Evolutionary conservation across 1,140 invertebrate genomes (phyloP).

Genomic region (Solenopsis invicta): DNA sequence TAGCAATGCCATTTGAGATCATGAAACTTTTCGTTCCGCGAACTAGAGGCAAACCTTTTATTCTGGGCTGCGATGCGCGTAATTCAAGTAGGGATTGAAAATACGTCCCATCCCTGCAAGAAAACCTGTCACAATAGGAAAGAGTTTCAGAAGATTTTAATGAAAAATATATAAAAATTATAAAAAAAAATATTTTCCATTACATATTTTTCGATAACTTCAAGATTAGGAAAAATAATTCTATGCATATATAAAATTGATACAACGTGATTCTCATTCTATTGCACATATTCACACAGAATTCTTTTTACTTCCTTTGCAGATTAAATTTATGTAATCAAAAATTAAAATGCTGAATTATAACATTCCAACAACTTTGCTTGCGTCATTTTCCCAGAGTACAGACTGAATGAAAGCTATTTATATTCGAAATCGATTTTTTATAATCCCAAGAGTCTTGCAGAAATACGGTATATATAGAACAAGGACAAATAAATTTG

Average conservation of each 20-base stretch:
- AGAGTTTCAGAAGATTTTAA: conserved; percentile 1
- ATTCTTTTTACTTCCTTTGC: background rate
- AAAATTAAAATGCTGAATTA: background rate
- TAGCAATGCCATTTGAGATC: conserved; percentile 3
- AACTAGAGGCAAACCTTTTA: background rate
- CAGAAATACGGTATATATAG: background rate
- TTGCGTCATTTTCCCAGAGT: too few relatives aligned
- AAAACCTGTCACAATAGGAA: background rate
- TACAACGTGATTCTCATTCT: background rate
- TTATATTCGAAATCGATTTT: conserved; percentile 2
- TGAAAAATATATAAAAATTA: background rate
- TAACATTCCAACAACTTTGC: background rate
- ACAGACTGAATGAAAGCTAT: background rate
- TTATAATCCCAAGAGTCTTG: background rate
- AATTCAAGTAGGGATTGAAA: background rate
- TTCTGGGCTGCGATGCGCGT: background rate
- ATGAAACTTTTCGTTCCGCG: background rate
- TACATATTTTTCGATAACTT: background rate
- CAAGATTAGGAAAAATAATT: too few relatives aligned
- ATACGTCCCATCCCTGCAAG: background rate
- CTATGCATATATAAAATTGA: background rate
- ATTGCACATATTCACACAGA: background rate
- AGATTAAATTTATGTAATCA: background rate
- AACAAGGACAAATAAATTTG: background rate
- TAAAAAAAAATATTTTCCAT: background rate